These are phyloP conservation scores for Enteromius trimaculatus DNA, from an alignment of 2,797 vertebrate genomes.

Conservation along the genomic window DNA sequence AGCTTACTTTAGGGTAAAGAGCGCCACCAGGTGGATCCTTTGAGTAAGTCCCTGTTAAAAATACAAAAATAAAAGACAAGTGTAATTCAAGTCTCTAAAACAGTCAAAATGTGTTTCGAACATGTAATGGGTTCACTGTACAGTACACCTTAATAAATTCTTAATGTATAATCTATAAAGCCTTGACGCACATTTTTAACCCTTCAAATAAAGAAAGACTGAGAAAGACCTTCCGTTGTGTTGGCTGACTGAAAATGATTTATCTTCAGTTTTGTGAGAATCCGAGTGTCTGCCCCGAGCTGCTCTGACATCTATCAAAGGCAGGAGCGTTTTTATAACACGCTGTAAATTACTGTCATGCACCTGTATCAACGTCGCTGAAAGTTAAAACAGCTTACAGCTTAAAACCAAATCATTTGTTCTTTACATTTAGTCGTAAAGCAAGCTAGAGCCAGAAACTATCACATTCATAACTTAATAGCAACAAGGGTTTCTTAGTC, in stretches of 20 bases:
- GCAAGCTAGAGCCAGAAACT: neutral
- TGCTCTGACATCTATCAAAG: neutral
- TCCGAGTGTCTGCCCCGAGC: neutral
- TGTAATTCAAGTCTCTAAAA: neutral
- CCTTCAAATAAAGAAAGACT: neutral
- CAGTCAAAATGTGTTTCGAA: too few species aligned
- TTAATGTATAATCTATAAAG: neutral
- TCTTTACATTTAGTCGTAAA: neutral
- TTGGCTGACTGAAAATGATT: neutral
- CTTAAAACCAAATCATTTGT: neutral
- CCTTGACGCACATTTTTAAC: neutral
- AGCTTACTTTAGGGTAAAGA: neutral
- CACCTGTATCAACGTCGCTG: neutral
- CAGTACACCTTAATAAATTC: neutral
- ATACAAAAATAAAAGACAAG: too few species aligned
- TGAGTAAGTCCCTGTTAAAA: neutral
- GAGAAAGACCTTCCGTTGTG: neutral
- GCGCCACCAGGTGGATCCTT: slow-evolving; percentile 5
- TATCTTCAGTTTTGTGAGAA: neutral
- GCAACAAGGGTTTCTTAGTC: neutral
- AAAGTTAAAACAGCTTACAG: neutral
- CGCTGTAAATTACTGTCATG: neutral
- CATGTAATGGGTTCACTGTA: neutral
- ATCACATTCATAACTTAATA: too few species aligned
- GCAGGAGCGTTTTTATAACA: neutral